Base-by-base conservation (phyloP, 2,113 vertebrate genomes). In the Paraplagusia blochii region DNA sequence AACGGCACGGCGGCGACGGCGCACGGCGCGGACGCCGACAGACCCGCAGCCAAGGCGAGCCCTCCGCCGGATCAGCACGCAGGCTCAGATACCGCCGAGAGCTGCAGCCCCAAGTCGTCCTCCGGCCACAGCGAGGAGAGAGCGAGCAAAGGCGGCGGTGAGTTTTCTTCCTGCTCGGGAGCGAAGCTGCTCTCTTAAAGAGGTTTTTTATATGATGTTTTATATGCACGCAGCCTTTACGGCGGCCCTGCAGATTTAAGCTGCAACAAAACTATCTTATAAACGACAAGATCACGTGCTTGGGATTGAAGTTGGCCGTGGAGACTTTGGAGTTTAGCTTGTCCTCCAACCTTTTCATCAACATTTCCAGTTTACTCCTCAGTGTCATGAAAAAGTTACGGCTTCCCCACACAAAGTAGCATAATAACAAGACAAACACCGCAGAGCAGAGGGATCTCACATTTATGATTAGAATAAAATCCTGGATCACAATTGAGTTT, bases 151-250 rank as follows among this genome's bases (percentile, higher is more conserved):
- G 89, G 89, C 92, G 89, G 92, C 92, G 91, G 96, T 99, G 94
- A 93, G 95, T 97, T n/a, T 12, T 11, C 10, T 13, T 38, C 96
- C 53, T 7, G 5, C 47, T 7, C 48, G 8, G 4, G 87, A 90
- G 89, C 90, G 88, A 91, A 90, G 42, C 89, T 89, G 90, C 90
- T 87, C 89, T 94, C 92, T 97, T 98, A 97, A 98, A 98, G 90
- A 92, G 87, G 88, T 87, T 98, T 99, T 99, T 98, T 97, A 94
- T 95, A 95, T 13, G 22, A 95, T 95, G 93, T 97, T 99, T 98
- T 99, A 99, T 98, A 98, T 95, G 95, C 93, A 91, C 92, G 92
- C 90, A 91, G 94, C 92, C 93, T 98, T 99, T 98, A 98, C 95
- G 92, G 96, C 95, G 93, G 94, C 89, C 92, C 93, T 92, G 93